Evolutionary conservation across 2,888 invertebrate species (phyloP).

Genomic region (Caenorhabditis sp.): DNA sequence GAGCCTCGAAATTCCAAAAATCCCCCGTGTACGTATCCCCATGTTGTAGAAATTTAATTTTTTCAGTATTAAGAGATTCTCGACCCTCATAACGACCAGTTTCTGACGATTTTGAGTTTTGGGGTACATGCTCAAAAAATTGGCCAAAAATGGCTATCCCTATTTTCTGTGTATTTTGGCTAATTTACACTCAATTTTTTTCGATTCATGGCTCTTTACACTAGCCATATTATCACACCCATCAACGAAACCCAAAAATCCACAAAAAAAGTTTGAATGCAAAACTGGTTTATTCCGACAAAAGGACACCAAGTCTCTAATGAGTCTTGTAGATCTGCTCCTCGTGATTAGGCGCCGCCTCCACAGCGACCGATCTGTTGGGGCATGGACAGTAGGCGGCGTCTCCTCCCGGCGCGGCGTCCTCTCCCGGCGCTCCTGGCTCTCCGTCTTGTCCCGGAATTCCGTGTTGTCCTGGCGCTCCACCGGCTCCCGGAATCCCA

Average conservation of each 20-base stretch:
- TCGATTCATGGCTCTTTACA: too few relatives aligned
- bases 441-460: constrained; percentile 64
- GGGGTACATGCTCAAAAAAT: neutral
- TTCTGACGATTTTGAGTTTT: neutral
- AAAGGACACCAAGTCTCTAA: neutral
- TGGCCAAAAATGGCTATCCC: too few relatives aligned
- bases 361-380: constrained; percentile 56
- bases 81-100: constrained; percentile 27
- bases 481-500: constrained; percentile 67
- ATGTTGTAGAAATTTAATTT: too few relatives aligned
- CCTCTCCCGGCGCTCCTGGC: constrained; percentile 66
- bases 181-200: too few relatives aligned
- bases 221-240: too few relatives aligned
- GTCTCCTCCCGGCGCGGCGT: constrained; percentile 61
- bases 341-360: constrained; percentile 17
- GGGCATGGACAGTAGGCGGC: constrained; percentile 68
- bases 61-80: too few relatives aligned
- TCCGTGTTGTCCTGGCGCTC: constrained; percentile 67
- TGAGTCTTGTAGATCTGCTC: constrained; percentile 62
- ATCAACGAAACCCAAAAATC: too few relatives aligned
- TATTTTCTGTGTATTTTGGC: too few relatives aligned
- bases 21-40: too few relatives aligned
- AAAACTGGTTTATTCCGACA: constrained; percentile 34
- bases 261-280: constrained; percentile 24
- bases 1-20: too few relatives aligned